These are phyloP conservation scores for Pollenia labialis DNA, from an alignment of 2,888 invertebrate genomes.

Conservation along the genomic window DNA sequence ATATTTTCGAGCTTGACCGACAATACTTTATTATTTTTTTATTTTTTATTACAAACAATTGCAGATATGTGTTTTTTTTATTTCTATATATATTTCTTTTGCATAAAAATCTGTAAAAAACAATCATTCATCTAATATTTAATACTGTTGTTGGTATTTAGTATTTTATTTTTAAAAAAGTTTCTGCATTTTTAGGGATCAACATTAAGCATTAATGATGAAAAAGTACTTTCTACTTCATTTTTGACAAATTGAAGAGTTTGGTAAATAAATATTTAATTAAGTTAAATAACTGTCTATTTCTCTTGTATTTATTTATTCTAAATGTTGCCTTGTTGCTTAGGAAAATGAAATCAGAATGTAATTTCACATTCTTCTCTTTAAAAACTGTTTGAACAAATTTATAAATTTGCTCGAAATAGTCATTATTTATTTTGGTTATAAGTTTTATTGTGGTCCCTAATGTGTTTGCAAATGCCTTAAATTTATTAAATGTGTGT, in stretches of 20 bases:
- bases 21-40: too few species aligned
- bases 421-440: slow-evolving; percentile 6
- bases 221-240: too few species aligned
- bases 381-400: too few species aligned
- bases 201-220: background rate
- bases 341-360: background rate
- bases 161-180: background rate
- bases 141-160: background rate
- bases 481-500: background rate
- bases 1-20: too few species aligned
- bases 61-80: too few species aligned
- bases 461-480: background rate
- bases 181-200: background rate
- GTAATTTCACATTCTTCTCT: too few species aligned
- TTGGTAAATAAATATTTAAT: background rate
- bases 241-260: background rate
- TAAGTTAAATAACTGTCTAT: background rate
- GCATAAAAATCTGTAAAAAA: background rate
- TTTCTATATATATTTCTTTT: background rate
- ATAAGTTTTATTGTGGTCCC: slow-evolving; percentile 8
- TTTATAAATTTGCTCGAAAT: background rate
- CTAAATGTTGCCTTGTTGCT: background rate
- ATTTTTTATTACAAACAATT: too few species aligned
- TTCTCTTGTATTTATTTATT: background rate
- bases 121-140: slow-evolving; percentile 3